Evolutionary conservation across 2,113 vertebrate species (phyloP).

Genomic region (Cochlearius cochlearius): DNA sequence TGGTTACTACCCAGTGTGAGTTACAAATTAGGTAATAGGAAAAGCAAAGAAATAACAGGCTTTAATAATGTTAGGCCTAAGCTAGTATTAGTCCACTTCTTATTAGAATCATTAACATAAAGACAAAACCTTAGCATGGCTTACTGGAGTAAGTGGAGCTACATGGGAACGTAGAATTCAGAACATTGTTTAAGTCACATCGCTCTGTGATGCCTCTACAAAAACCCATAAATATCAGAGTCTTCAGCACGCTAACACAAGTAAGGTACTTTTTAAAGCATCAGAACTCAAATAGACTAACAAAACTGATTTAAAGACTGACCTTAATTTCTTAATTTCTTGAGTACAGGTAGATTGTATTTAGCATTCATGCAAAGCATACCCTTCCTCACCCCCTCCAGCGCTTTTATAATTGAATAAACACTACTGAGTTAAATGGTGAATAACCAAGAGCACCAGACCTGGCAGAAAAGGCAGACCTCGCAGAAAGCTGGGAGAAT

Average conservation of each 20-base stretch:
- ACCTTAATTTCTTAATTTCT: too few relatives aligned
- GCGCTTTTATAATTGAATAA: neutral
- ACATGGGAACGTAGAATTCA: neutral
- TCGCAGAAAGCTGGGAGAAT: neutral
- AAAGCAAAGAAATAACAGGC: slow-evolving; percentile 13
- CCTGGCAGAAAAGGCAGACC: neutral
- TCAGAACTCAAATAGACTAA: neutral
- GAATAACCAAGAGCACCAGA: neutral
- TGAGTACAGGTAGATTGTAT: neutral
- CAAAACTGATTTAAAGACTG: neutral
- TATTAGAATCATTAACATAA: neutral
- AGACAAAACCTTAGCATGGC: neutral
- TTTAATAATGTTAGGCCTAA: slow-evolving; percentile 12
- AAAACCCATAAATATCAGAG: neutral
- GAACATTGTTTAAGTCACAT: neutral
- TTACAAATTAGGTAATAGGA: slow-evolving; percentile 29
- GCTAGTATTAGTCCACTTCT: neutral
- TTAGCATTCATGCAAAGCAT: neutral
- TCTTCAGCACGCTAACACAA: neutral
- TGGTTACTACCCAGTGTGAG: slow-evolving; percentile 8
- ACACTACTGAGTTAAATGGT: neutral
- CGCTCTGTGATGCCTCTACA: neutral
- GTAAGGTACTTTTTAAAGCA: neutral
- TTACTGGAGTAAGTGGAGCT: neutral
- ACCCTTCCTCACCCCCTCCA: neutral